Evolutionary conservation across 2,888 invertebrate species (phyloP).

Genomic region (Dryomyza anilis): DNA sequence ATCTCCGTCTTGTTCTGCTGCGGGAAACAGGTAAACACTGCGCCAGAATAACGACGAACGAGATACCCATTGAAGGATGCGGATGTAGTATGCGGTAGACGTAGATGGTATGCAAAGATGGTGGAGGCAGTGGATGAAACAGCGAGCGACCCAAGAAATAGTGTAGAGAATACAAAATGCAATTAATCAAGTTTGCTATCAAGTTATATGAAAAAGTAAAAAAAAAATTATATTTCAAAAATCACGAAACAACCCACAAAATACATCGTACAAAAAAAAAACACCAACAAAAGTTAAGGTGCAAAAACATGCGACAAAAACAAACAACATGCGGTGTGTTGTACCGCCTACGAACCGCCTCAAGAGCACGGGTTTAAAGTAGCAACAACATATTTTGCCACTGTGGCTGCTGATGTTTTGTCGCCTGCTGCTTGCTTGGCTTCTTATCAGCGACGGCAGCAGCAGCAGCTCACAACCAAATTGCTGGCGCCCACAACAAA

Average conservation of each 20-base stretch:
- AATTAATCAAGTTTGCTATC: slow-evolving; percentile 50
- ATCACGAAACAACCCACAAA: slow-evolving; percentile 24
- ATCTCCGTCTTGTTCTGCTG: slow-evolving; percentile 51
- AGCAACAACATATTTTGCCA: no score
- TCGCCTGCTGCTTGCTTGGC: background rate
- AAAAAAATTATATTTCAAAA: slow-evolving; percentile 11
- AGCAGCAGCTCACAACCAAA: background rate
- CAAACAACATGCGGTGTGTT: background rate
- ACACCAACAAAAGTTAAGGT: background rate
- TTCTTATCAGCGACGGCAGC: background rate
- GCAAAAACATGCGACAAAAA: background rate
- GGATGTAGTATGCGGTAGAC: background rate
- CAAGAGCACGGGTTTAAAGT: background rate
- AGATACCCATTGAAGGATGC: slow-evolving; percentile 24
- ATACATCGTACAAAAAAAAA: background rate
- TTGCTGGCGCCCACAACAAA: background rate
- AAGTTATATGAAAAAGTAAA: background rate
- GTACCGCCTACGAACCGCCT: slow-evolving; percentile 7
- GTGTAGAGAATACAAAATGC: slow-evolving; percentile 45
- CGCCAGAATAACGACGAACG: slow-evolving; percentile 37
- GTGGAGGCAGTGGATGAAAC: background rate
- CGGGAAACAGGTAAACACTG: slow-evolving; percentile 53
- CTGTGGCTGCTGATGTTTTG: background rate
- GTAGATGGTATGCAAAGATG: background rate
- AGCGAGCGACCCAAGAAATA: no score